A percentile compares a stretch with the other conserved stretches of the same genome.
Evolutionary conservation across 2,113 vertebrate genomes (phyloP).

Genomic region (Lipotes vexillifer): DNA sequence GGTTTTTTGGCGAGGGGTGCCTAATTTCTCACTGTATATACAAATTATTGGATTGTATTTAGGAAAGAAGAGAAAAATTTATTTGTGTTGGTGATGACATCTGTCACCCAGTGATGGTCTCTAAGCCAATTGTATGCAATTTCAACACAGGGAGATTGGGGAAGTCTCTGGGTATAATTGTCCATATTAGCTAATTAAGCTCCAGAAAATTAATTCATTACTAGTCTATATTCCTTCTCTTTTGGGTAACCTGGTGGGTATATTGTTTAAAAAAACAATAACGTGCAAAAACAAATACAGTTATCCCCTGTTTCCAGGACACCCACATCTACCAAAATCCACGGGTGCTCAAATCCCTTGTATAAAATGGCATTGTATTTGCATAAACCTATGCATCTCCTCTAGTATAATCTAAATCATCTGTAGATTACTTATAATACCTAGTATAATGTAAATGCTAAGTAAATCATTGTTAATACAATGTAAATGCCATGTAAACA

Average conservation of each 20-base stretch:
- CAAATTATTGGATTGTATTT: not conserved
- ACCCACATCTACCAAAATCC: not conserved
- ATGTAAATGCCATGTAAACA: not conserved
- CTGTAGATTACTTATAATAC: not conserved
- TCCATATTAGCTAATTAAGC: not conserved
- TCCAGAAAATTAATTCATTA: not conserved
- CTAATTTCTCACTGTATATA: not conserved
- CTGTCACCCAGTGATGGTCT: not conserved
- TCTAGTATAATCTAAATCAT: not conserved
- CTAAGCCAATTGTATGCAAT: not conserved
- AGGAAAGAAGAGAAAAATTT: not conserved
- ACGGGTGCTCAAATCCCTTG: not conserved
- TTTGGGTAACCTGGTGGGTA: not conserved
- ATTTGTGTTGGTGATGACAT: not conserved
- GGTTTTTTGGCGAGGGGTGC: not conserved
- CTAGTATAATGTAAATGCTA: not conserved
- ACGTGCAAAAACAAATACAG: not conserved
- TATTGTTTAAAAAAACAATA: slow-evolving; percentile 1
- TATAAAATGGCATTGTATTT: not conserved
- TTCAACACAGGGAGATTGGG: not conserved
- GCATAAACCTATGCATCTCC: not conserved
- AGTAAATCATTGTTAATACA: not conserved
- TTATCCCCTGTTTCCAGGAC: not conserved
- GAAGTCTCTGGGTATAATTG: not conserved
- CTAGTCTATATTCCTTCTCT: not conserved